Evolutionary conservation across 2,797 vertebrate species (phyloP).

Genomic region (Ptychobarbus kaznakovi): DNA sequence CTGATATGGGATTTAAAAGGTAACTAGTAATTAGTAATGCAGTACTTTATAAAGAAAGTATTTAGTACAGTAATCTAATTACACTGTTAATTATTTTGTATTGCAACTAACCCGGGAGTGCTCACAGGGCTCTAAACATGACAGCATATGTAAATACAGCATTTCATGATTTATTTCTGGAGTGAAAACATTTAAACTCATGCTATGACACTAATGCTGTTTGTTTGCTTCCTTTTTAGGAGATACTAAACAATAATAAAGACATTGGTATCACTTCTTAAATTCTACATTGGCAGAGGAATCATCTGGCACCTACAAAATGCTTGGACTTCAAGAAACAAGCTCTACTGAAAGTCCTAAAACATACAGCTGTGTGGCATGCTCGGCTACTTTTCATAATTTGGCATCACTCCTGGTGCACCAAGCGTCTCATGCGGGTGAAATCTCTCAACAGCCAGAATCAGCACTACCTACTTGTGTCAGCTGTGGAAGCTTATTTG

Average conservation of each 20-base stretch:
- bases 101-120: neutral
- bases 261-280: neutral
- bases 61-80: neutral
- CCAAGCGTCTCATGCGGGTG: slow-evolving; percentile 75
- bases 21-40: too few species aligned
- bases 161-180: neutral
- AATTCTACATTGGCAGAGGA: neutral
- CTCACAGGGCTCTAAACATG: neutral
- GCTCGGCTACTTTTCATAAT: slow-evolving; percentile 80
- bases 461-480: slow-evolving; percentile 56
- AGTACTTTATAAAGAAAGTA: too few species aligned
- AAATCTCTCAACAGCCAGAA: slow-evolving; percentile 59
- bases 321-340: slow-evolving; percentile 81
- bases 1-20: neutral
- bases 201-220: slow-evolving; percentile 5
- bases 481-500: slow-evolving; percentile 60
- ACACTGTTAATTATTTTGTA: neutral
- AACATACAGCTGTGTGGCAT: slow-evolving; percentile 80
- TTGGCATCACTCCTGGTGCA: slow-evolving; percentile 80
- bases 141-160: neutral
- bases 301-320: slow-evolving; percentile 58
- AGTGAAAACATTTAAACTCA: neutral
- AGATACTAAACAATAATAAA: neutral
- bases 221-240: slow-evolving; percentile 41
- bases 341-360: slow-evolving; percentile 66